These are phyloP conservation scores for Girardinus metallicus DNA, from an alignment of 2,797 vertebrate genomes.

Conservation along the genomic window DNA sequence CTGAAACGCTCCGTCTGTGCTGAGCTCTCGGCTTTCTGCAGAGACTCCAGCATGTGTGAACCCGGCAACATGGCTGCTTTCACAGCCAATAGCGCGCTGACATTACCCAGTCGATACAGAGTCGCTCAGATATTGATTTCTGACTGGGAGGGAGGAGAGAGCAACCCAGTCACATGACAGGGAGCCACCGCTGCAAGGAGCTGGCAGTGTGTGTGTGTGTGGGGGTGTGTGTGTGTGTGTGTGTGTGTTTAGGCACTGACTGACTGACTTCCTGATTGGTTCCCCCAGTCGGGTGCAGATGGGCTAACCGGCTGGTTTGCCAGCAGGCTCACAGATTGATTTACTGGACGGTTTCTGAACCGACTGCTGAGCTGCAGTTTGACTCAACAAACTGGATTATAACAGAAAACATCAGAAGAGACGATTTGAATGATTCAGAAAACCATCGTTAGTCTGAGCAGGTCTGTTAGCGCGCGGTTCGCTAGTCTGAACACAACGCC, in stretches of 20 bases:
- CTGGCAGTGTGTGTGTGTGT: conserved; percentile 1
- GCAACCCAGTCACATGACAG: conserved; percentile 58
- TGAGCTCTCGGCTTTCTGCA: conserved; percentile 5
- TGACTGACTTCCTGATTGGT: conserved; percentile 23
- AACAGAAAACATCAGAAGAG: not conserved
- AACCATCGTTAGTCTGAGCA: not conserved
- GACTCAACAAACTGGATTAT: not conserved
- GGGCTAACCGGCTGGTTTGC: conserved; percentile 17
- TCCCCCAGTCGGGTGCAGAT: conserved; percentile 14
- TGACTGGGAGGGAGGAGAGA: conserved; percentile 50
- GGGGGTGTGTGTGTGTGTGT: too few relatives aligned
- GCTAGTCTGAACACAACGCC: not conserved
- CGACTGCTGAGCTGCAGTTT: conserved; percentile 10
- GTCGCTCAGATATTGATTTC: conserved; percentile 59
- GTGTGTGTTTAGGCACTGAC: conserved; percentile 9
- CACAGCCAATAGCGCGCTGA: conserved; percentile 63
- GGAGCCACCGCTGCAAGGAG: conserved; percentile 39
- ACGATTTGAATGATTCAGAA: not conserved
- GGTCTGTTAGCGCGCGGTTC: not conserved
- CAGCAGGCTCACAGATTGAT: conserved; percentile 8
- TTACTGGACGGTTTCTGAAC: conserved; percentile 10
- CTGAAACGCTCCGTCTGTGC: conserved; percentile 2
- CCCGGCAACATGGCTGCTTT: conserved; percentile 60
- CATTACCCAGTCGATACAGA: conserved; percentile 64
- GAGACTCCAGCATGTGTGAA: conserved; percentile 28